These are phyloP conservation scores for Gymnarchus niloticus DNA, from an alignment of 2,113 vertebrate species.

Conservation along the genomic window DNA sequence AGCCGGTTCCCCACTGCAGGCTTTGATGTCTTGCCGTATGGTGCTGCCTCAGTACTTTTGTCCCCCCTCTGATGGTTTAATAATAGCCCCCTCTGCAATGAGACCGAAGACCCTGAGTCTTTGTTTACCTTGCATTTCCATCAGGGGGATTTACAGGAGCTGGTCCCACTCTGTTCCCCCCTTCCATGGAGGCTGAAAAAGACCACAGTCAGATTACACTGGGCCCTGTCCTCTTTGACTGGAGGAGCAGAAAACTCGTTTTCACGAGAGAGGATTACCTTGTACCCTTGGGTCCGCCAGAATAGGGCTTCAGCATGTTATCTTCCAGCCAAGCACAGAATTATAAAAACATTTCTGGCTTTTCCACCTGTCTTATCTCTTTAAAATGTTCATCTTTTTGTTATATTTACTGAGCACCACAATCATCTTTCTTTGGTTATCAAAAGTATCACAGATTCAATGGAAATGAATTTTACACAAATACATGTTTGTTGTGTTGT, in stretches of 20 bases:
- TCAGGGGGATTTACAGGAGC: slow-evolving; percentile 28
- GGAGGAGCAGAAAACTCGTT: slow-evolving; percentile 30
- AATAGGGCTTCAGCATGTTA: neutral
- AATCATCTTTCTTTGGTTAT: neutral
- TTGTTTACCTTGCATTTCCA: slow-evolving; percentile 39
- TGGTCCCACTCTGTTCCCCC: slow-evolving; percentile 11
- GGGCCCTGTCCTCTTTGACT: slow-evolving; percentile 23
- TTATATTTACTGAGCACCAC: neutral
- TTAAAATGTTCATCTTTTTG: neutral
- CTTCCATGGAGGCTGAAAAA: slow-evolving; percentile 21
- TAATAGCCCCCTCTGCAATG: slow-evolving; percentile 29
- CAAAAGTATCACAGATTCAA: neutral
- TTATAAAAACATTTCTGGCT: slow-evolving; percentile 10
- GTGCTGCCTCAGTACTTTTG: slow-evolving; percentile 20
- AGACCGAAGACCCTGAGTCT: slow-evolving; percentile 26
- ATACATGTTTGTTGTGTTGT: too few species aligned
- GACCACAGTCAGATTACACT: neutral
- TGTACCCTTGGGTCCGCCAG: neutral
- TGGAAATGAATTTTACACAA: too few species aligned
- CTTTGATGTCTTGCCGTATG: slow-evolving; percentile 42
- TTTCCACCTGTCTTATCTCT: neutral
- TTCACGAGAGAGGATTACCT: slow-evolving; percentile 26
- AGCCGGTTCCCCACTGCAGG: slow-evolving; percentile 22
- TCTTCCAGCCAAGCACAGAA: neutral
- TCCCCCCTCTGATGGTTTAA: slow-evolving; percentile 23